These are phyloP conservation scores for Macrosiphum euphorbiae DNA, from an alignment of 2,888 invertebrate species.

Conservation along the genomic window DNA sequence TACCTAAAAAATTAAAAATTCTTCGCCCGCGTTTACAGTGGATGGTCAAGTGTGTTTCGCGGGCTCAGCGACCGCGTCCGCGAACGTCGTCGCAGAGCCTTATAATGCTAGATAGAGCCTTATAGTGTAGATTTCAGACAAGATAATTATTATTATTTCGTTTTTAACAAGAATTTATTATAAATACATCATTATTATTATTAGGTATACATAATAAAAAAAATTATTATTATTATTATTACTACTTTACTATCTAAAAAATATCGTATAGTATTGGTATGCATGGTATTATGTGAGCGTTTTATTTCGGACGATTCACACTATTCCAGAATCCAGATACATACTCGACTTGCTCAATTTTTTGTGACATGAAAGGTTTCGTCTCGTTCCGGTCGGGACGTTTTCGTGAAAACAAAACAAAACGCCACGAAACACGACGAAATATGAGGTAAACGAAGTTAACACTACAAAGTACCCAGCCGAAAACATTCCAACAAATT, in stretches of 20 bases:
- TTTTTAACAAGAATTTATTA: background rate
- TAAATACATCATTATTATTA: background rate
- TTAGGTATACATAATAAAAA: no score
- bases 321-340: background rate
- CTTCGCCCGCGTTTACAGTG: conserved; percentile 28
- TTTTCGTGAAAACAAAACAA: background rate
- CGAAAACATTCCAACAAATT: no score
- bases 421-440: background rate
- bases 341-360: background rate
- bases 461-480: background rate
- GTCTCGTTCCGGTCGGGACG: background rate
- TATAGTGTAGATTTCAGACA: background rate
- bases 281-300: background rate
- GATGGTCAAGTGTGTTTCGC: conserved; percentile 42
- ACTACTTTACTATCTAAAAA: background rate
- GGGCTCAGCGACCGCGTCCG: conserved; percentile 26
- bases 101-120: no score
- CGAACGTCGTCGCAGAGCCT: background rate
- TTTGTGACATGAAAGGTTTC: background rate
- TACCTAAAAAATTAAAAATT: background rate
- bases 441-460: background rate
- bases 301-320: background rate
- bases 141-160: conserved; percentile 12
- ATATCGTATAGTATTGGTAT: background rate
- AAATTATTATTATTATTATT: background rate